phyloP scores from a whole-genome alignment of 53 echinoderm and acorn worm species.

The Echinometra lucunter region DNA sequence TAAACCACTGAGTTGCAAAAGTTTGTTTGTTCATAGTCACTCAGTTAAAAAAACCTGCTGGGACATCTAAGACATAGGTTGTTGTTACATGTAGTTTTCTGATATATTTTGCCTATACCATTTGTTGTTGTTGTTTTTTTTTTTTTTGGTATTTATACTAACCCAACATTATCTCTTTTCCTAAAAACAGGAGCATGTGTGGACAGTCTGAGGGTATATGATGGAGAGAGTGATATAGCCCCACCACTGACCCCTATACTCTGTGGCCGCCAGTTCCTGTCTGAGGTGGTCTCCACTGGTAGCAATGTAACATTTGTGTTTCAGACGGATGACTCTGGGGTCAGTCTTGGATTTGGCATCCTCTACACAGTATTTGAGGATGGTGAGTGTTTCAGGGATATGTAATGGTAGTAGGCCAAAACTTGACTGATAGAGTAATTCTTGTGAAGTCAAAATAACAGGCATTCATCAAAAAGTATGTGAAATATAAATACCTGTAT shows the following conservation, averaged over 20 bases:
- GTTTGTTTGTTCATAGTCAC: no score
- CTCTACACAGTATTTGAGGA: slow-evolving; percentile 87
- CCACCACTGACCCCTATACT: slow-evolving; percentile 76
- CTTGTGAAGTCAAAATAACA: no score
- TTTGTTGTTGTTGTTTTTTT: background rate
- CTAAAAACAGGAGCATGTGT: slow-evolving; percentile 73
- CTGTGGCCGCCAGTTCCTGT: slow-evolving; percentile 79
- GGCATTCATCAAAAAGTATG: no score
- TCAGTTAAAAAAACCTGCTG: no score
- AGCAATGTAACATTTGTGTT: slow-evolving; percentile 81
- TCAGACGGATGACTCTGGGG: slow-evolving; percentile 83
- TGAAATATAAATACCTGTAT: no score
- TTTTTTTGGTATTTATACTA: background rate
- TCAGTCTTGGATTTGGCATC: slow-evolving; percentile 87
- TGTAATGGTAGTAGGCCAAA: no score
- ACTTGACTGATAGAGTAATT: no score
- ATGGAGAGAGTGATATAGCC: slow-evolving; percentile 73
- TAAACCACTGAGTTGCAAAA: no score
- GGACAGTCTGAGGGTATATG: slow-evolving; percentile 84
- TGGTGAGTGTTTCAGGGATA: slow-evolving; percentile 69
- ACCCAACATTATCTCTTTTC: background rate
- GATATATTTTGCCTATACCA: no score
- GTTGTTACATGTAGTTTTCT: no score
- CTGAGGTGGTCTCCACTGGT: slow-evolving; percentile 80
- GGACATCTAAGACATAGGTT: no score